phyloP scores from a whole-genome alignment of 2,113 vertebrate species.

The Megalops atlanticus region DNA sequence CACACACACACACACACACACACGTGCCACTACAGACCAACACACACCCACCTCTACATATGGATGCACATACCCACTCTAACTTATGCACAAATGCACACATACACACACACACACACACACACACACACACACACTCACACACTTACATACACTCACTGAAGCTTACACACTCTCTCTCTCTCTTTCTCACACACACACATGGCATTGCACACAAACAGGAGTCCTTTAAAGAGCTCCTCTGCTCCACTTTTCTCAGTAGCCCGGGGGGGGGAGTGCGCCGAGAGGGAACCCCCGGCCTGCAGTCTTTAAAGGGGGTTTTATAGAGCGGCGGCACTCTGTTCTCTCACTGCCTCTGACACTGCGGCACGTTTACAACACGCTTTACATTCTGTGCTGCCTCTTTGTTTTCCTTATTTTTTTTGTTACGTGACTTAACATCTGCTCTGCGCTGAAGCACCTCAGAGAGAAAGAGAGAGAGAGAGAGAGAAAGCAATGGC shows the following conservation, averaged over 20 bases:
- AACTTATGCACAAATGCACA: no score
- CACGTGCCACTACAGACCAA: background rate
- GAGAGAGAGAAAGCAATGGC: no score
- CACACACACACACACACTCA: background rate
- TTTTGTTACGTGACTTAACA: background rate
- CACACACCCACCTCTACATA: background rate
- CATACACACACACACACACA: background rate
- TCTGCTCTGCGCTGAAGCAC: background rate
- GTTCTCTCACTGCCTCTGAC: background rate
- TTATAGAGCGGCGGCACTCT: background rate
- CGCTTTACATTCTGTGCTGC: background rate
- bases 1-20: slow-evolving; percentile 5
- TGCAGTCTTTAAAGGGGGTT: background rate
- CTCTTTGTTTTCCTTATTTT: background rate
- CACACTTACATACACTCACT: background rate
- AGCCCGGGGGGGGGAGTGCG: background rate
- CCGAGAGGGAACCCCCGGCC: background rate
- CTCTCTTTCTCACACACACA: background rate
- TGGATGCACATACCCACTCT: background rate
- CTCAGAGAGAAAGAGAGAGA: background rate
- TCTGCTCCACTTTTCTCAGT: no score
- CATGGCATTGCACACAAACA: background rate
- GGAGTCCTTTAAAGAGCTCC: background rate
- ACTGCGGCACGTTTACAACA: background rate
- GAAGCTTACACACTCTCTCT: background rate